Evolutionary conservation across 2,797 vertebrate species (phyloP).

Genomic region (Myripristis jacobus): DNA sequence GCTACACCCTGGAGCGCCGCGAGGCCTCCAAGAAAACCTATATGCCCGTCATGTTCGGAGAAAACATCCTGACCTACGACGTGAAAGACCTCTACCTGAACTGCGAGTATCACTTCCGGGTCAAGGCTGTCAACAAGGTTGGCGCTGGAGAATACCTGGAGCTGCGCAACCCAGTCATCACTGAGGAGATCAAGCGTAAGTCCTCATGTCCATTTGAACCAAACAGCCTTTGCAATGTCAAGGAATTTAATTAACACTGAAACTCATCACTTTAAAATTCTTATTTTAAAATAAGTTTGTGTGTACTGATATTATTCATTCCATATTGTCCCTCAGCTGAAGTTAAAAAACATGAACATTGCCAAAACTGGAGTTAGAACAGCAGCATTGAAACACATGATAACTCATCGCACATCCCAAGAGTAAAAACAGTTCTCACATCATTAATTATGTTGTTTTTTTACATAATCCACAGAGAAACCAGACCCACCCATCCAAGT

Average conservation of each 20-base stretch:
- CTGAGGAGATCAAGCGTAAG: slow-evolving; percentile 96
- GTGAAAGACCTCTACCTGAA: slow-evolving; percentile 95
- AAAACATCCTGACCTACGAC: slow-evolving; percentile 88
- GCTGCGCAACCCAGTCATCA: slow-evolving; percentile 92
- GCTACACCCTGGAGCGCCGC: slow-evolving; percentile 94
- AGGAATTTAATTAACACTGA: too few species aligned
- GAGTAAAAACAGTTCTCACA: background rate
- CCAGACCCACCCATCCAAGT: slow-evolving; percentile 97
- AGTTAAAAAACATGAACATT: too few species aligned
- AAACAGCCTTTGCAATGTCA: background rate
- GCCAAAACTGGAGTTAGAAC: too few species aligned
- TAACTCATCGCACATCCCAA: too few species aligned
- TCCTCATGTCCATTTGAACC: background rate
- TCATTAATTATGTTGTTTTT: background rate
- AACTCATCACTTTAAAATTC: background rate
- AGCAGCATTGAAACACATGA: too few species aligned
- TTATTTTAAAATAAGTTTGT: background rate
- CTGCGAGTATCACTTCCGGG: slow-evolving; percentile 96
- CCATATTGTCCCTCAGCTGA: background rate
- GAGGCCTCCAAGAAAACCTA: slow-evolving; percentile 96
- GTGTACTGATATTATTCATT: background rate
- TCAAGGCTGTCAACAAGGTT: slow-evolving; percentile 97
- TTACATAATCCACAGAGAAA: slow-evolving; percentile 84
- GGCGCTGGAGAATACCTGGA: slow-evolving; percentile 94
- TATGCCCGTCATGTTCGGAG: slow-evolving; percentile 92